Base-by-base conservation (phyloP, 2,113 vertebrate genomes). In the Perca flavescens region DNA sequence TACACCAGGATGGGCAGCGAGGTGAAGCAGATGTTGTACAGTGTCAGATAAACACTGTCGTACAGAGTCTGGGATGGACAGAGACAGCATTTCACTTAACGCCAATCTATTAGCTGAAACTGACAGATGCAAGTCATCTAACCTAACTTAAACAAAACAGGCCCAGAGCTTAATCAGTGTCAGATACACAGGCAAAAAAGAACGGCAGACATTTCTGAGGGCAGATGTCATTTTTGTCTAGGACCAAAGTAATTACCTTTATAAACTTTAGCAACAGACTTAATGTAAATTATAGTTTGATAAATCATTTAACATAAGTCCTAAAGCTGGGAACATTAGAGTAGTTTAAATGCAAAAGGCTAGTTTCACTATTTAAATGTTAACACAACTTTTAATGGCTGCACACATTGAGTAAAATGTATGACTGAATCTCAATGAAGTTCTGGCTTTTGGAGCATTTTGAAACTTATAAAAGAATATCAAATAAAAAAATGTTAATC, bases 11-110 rank as follows among this genome's bases (percentile, higher is more conserved):
- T 96, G 95, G 98, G 98, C 94, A 99, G 92, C 72, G 98, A 99
- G 88, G 98, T 99, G 96, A 99, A 99, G 96, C 97, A 99, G 95
- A 99, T 99, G 96, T 99, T 99, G 96, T 99, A 99, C 89, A 99
- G 97, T 91, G 98, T 99, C 95, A 99, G 95, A 93, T 99, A 99
- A 74, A 99, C 98, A 86, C 98, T 97, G 96, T 99, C 98, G 92
- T 99, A 99, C 36, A 99, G 95, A 2, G 98, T 99, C 98, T 99
- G 95, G n/a, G 5, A 80, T 80, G 94, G 92, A 94, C 34, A 85
- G 25, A 77, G 40, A 79, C 16, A 66, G 1, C 21, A 36, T 54
- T 63, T 77, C 68, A 85, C 31, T 86, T 34, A 80, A 70, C 79
- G 82, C 21, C 47, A 63, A 68, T 8, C 14, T 11, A 68, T 79